Evolutionary conservation across 2,888 invertebrate species (phyloP).

Genomic region (Diplolepis rosae): DNA sequence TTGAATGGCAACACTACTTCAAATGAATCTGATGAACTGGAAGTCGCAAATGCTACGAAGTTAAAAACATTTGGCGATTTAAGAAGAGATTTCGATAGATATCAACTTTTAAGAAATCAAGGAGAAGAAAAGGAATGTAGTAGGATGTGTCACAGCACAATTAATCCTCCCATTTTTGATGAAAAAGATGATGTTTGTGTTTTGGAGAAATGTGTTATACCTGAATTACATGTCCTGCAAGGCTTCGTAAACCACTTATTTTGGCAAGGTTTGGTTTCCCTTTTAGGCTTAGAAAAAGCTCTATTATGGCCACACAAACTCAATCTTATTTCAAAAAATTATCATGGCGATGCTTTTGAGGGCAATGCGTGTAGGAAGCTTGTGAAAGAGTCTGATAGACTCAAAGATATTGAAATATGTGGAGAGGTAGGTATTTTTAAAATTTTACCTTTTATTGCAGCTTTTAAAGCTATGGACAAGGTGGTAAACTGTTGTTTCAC

Average conservation of each 20-base stretch:
- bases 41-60: no score
- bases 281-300: no score
- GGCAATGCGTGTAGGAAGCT: neutral
- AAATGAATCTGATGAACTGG: no score
- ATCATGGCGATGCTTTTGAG: slow-evolving; percentile 12
- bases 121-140: slow-evolving; percentile 4
- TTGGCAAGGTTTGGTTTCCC: no score
- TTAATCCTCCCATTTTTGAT: slow-evolving; percentile 6
- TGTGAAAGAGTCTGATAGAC: neutral
- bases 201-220: slow-evolving; percentile 14
- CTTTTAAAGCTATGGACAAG: slow-evolving; percentile 22
- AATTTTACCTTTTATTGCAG: neutral
- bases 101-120: no score
- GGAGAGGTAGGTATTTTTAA: neutral
- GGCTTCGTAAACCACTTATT: no score
- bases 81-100: no score
- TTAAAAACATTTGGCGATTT: no score
- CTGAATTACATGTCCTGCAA: slow-evolving; percentile 20
- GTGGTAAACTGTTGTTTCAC: neutral
- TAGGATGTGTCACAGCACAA: neutral
- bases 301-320: no score
- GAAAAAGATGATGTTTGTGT: neutral
- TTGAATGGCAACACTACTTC: no score
- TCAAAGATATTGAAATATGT: neutral
- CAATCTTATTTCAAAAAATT: slow-evolving; percentile 12